Evolutionary conservation across 2,888 invertebrate species (phyloP).

Genomic region (Clepsis dumicolana): DNA sequence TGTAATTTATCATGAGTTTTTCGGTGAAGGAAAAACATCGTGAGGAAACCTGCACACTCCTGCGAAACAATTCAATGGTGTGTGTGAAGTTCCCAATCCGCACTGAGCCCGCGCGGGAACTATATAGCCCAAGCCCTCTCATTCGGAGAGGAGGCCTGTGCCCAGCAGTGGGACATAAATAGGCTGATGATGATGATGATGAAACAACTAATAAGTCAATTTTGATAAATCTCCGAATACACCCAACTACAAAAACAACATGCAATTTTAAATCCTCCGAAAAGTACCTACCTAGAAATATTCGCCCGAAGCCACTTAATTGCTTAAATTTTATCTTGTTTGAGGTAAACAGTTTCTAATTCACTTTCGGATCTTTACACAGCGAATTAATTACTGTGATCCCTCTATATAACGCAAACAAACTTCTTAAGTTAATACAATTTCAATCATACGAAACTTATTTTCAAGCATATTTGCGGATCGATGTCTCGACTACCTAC

Average conservation of each 20-base stretch:
- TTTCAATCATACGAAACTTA: slow-evolving; percentile 18
- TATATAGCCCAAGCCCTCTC: too few species aligned
- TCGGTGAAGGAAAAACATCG: too few species aligned
- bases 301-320: slow-evolving; percentile 10
- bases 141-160: too few species aligned
- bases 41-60: too few species aligned
- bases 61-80: too few species aligned
- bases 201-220: too few species aligned
- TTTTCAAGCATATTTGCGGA: not conserved
- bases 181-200: too few species aligned
- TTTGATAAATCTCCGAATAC: too few species aligned
- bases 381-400: slow-evolving; percentile 7
- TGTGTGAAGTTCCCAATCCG: too few species aligned
- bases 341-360: slow-evolving; percentile 11
- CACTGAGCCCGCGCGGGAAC: too few species aligned
- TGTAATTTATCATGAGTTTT: too few species aligned
- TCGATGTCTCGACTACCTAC: not conserved
- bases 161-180: too few species aligned
- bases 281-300: not conserved
- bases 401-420: slow-evolving; percentile 6
- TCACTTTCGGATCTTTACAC: slow-evolving; percentile 13
- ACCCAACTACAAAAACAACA: not conserved
- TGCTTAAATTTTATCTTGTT: slow-evolving; percentile 18
- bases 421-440: slow-evolving; percentile 25
- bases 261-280: not conserved